phyloP scores from a whole-genome alignment of 2,113 vertebrate genomes.

The Mesoclemmys tuberculata region DNA sequence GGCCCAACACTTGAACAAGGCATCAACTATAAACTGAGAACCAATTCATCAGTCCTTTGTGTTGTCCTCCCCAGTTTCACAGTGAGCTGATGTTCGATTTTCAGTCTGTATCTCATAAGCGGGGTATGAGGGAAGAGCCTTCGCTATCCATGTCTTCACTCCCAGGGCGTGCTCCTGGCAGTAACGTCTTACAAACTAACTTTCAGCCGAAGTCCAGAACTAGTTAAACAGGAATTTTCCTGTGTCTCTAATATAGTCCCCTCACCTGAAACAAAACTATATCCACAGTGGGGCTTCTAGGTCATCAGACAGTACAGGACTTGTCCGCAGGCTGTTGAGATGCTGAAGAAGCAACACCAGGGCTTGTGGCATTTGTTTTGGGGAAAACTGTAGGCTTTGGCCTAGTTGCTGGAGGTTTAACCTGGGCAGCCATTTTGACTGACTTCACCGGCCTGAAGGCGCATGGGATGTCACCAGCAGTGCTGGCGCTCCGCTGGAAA shows the following conservation, averaged over 20 bases:
- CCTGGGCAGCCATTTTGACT: conserved; percentile 79
- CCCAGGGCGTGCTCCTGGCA: conserved; percentile 53
- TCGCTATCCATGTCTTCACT: conserved; percentile 31
- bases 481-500: conserved; percentile 95
- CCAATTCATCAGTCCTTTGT: neutral
- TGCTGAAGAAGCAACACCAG: conserved; percentile 86
- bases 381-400: conserved; percentile 95
- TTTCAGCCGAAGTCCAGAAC: conserved; percentile 59
- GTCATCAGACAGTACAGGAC: conserved; percentile 91
- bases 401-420: conserved; percentile 91
- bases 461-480: conserved; percentile 92
- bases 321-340: conserved; percentile 92
- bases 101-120: conserved; percentile 33
- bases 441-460: conserved; percentile 91
- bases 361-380: conserved; percentile 82
- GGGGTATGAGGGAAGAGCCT: conserved; percentile 23
- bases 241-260: conserved; percentile 32
- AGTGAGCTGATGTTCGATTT: conserved; percentile 39
- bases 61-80: conserved; percentile 64
- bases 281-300: conserved; percentile 11
- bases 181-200: conserved; percentile 63
- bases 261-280: conserved; percentile 15
- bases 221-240: conserved; percentile 63
- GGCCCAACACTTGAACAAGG: conserved; percentile 34
- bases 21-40: conserved; percentile 2